phyloP scores from a whole-genome alignment of 2,113 vertebrate species.

The Xiphophorus couchianus region DNA sequence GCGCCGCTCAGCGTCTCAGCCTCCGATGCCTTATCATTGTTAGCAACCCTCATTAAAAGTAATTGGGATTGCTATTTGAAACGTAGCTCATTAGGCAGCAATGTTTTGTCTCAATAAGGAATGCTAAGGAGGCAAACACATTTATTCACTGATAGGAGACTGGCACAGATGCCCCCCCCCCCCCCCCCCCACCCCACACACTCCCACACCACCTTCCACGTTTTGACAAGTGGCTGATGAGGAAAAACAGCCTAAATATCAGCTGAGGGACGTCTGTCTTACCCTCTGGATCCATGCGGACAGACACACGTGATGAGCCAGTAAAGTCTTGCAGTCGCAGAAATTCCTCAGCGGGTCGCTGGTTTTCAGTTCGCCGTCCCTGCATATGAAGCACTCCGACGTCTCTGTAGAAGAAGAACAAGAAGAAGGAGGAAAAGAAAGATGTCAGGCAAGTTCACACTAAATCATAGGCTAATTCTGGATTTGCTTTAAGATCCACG shows the following conservation, averaged over 20 bases:
- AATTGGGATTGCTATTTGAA: conserved; percentile 69
- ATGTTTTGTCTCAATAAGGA: conserved; percentile 68
- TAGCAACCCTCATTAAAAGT: conserved; percentile 71
- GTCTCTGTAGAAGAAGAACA: conserved; percentile 82
- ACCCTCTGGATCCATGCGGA: conserved; percentile 78
- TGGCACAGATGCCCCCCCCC: conserved; percentile 13
- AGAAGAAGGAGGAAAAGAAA: conserved; percentile 48
- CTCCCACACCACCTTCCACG: background rate
- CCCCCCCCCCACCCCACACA: no score
- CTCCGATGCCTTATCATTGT: conserved; percentile 58
- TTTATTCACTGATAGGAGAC: conserved; percentile 37
- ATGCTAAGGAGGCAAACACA: conserved; percentile 40
- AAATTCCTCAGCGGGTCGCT: conserved; percentile 77
- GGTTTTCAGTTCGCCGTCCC: conserved; percentile 77
- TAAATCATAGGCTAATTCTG: conserved; percentile 18
- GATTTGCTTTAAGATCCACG: conserved; percentile 12
- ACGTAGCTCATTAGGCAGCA: conserved; percentile 60
- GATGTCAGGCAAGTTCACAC: conserved; percentile 32
- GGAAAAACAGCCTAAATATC: conserved; percentile 28
- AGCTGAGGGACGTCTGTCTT: conserved; percentile 20
- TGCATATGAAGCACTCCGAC: conserved; percentile 87
- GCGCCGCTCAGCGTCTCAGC: conserved; percentile 45
- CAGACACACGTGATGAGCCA: conserved; percentile 72
- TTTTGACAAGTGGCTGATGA: conserved; percentile 36
- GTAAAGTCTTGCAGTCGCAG: conserved; percentile 77